Evolutionary conservation across 2,113 vertebrate genomes (phyloP), one percentile per base, ranked within the genome.

Genomic region (Hippolais icterina): DNA sequence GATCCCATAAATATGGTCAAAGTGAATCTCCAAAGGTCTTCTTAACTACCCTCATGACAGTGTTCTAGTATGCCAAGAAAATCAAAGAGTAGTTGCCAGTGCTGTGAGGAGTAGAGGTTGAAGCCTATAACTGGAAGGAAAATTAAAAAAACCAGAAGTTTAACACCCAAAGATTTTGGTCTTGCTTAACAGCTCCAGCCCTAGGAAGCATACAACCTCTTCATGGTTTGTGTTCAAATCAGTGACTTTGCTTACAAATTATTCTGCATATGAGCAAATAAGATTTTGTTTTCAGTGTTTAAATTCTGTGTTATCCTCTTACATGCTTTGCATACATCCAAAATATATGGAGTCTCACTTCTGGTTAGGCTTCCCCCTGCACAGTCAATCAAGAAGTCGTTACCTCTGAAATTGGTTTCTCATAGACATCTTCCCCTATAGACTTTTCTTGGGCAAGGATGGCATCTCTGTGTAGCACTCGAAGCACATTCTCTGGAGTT

Each of bases 381-480:
- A 61, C 25, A 72, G 35, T 50, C 59, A 89, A 17, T 66, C 22
- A 63, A 64, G 54, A 69, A 89, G 29, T 16, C 33, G 83, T 98
- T 98, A 99, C 99, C 99, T 99, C 98, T 79, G 98, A 98, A 97
- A 99, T 99, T 33, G 99, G 99, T 50, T 97, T 98, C 96, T 99
- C 98, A 28, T 99, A 99, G 39, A 99, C 99, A 6, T 99, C 98
- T 9, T 99, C 98, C 16, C 97, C 96, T 88, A 96, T 29, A 41
- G 93, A 97, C 70, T 97, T 96, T 52, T 98, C 96, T 42, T 97
- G 97, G 50, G 97, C 92, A 20, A 99, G 98, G 66, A 98, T 95
- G 29, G 98, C 94, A n/a, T 99, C 99, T 70, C 99, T 98, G 91
- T 99, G 99, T 92, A 99, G 97, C 9, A 99, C 98, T 95, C 98